These are phyloP conservation scores for Pinna nobilis DNA, from an alignment of 1,140 invertebrate species.

Conservation along the genomic window DNA sequence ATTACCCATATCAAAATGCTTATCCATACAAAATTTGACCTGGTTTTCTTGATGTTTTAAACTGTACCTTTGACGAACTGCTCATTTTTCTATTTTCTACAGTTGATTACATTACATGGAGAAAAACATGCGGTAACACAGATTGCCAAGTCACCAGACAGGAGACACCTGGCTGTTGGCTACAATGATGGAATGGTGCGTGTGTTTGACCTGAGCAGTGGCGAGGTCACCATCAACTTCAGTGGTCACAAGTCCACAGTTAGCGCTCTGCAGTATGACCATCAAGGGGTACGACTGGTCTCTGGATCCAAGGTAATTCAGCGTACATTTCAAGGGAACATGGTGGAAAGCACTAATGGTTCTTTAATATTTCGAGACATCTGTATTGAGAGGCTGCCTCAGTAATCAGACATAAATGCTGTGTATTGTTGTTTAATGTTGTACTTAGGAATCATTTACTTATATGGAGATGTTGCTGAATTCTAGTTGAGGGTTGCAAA, in stretches of 20 bases:
- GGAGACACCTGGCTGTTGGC: conserved; percentile 89
- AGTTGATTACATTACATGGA: conserved; percentile 76
- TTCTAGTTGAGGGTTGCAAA: too few species aligned
- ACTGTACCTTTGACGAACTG: background rate
- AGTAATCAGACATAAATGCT: too few species aligned
- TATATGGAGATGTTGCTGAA: too few species aligned
- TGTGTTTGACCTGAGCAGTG: conserved; percentile 81
- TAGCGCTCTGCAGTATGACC: conserved; percentile 88
- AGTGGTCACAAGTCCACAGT: conserved; percentile 92
- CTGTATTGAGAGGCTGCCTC: too few species aligned
- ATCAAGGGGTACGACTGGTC: conserved; percentile 85
- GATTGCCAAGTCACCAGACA: conserved; percentile 83
- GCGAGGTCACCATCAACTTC: conserved; percentile 86
- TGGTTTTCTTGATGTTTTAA: background rate
- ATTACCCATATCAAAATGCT: too few species aligned
- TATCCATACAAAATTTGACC: too few species aligned
- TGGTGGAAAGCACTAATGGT: background rate
- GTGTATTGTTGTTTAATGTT: too few species aligned
- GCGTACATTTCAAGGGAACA: background rate
- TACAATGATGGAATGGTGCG: conserved; percentile 92
- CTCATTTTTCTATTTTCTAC: conserved; percentile 21
- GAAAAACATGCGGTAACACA: conserved; percentile 86
- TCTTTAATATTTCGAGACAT: too few species aligned
- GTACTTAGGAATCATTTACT: too few species aligned
- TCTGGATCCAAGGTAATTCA: conserved; percentile 90